Evolutionary conservation across 2,113 vertebrate genomes (phyloP), one percentile per base, ranked within the genome.

Genomic region (Rana temporaria): DNA sequence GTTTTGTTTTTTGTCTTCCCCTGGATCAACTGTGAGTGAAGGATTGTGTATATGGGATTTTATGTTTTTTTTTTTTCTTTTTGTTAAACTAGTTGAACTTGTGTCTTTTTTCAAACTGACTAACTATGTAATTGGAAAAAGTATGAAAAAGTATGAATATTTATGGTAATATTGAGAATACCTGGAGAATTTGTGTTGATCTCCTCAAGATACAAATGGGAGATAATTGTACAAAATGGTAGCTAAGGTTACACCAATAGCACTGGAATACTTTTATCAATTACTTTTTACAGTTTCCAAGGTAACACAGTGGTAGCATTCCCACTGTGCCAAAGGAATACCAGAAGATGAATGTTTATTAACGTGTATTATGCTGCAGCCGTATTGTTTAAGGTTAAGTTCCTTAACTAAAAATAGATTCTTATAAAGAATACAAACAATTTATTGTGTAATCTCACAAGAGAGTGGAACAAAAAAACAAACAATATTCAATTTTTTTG

Each of bases 261-360:
- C 57, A 56, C 32, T 56, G 48, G 42, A 73, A 81, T 81, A 64
- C 59, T 73, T 81, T 65, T 81, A 63, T 81, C 69, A 73, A 81
- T 81, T 73, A 80, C 66, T 80, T 79, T 79, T 81, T 73, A 55
- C 69, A 73, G 79, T 81, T 81, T 64, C 79, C 79, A 65, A 63
- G 79, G 79, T 53, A 81, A 81, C 79, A 6, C 69, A 22, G 38
- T 55, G 26, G 59, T 64, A 56, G 69, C 79, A 53, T 65, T 64
- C 70, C 48, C 69, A 19, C 16, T 34, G 79, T 81, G 57, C 59
- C 60, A 81, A 65, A 73, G 69, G 55, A 73, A 73, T 55, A 73
- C 24, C n/a, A 18, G 68, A 73, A 73, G 69, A 73, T 81, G 70
- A 81, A 81, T 72, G 57, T 73, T 71, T 81, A 81, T 65, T 81